Evolutionary conservation across 2,888 invertebrate genomes (phyloP), one percentile per base, ranked within the genome.

Genomic region (Physocephala rufipes): DNA sequence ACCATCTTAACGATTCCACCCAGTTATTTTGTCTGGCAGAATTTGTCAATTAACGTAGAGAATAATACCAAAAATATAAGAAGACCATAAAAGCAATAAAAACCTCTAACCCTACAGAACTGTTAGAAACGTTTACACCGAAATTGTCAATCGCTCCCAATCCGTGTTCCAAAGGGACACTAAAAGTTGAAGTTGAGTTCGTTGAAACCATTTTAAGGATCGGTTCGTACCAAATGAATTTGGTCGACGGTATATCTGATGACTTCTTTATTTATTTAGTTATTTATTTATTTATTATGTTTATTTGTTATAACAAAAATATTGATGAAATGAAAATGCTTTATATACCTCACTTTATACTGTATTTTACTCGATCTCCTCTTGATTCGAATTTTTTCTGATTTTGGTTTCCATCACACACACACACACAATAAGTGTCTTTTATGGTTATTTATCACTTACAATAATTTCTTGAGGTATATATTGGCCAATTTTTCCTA

Each of bases 261-360:
- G 19, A 16, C 55, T n/a, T 66, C 55, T 53, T 53, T 26, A 45
- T 19, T 30, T 67, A n/a, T n/a, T n/a, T n/a, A n/a, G n/a, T n/a
- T n/a, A n/a, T n/a, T n/a, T n/a, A n/a, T n/a, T n/a, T n/a, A n/a
- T n/a, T n/a, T n/a, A n/a, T n/a, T n/a, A n/a, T 45, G 45, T 67
- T 43, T 45, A 45, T 67, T 67, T 67, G 47, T 58, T 58, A 45
- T 67, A 45, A 58, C 58, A 36, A 58, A 55, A 45, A 45, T 58
- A 58, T 55, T 67, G 67, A 67, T 58, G 67, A 58, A 67, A 58
- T 67, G 67, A 67, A 67, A 43, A 67, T 67, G 67, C 45, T 67
- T 67, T 67, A 67, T 67, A 43, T 53, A 30, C 43, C 21, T 62
- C 55, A 9, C 24, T 16, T 55, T 63, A 26, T 61, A 47, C 15